A percentile compares a stretch with the other conserved stretches of the same genome.
phyloP scores from a whole-genome alignment of 2,888 invertebrate species.

The Torymus tubicola region DNA sequence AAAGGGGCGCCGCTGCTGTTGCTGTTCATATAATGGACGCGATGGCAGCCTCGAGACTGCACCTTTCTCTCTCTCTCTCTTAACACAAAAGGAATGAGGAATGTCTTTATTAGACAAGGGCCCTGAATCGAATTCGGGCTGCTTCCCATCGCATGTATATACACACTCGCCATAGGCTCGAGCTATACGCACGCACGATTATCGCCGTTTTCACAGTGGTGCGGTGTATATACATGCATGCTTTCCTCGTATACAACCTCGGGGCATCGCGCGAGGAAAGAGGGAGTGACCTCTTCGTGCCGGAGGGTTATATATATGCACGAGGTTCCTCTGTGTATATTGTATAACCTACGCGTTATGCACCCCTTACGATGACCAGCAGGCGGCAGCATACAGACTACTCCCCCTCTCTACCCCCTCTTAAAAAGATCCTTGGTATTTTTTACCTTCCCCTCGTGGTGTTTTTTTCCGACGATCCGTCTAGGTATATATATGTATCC shows the following conservation, averaged over 20 bases:
- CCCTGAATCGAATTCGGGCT: slow-evolving; percentile 67
- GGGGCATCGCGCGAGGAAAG: slow-evolving; percentile 18
- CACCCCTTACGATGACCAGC: slow-evolving; percentile 27
- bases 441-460: not conserved
- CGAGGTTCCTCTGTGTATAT: not conserved
- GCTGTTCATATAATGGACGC: not conserved
- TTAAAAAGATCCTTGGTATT: not conserved
- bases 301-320: slow-evolving; percentile 2
- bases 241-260: not conserved
- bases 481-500: not conserved
- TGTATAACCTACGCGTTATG: not conserved
- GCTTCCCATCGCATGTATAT: slow-evolving; percentile 60
- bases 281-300: slow-evolving; percentile 50
- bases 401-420: slow-evolving; percentile 42
- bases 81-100: slow-evolving; percentile 71
- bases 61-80: not conserved
- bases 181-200: slow-evolving; percentile 62
- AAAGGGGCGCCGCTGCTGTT: slow-evolving; percentile 22
- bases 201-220: slow-evolving; percentile 64
- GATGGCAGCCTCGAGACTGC: not conserved
- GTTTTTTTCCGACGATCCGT: not conserved
- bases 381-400: not conserved
- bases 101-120: slow-evolving; percentile 74
- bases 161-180: too few relatives aligned
- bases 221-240: slow-evolving; percentile 6